Percentiles rank a stretch among this genome's conserved stretches.
phyloP scores from a whole-genome alignment of 30 jellyfish, hydroid and myxozoan genomes.

The Cassiopea xamachana region DNA sequence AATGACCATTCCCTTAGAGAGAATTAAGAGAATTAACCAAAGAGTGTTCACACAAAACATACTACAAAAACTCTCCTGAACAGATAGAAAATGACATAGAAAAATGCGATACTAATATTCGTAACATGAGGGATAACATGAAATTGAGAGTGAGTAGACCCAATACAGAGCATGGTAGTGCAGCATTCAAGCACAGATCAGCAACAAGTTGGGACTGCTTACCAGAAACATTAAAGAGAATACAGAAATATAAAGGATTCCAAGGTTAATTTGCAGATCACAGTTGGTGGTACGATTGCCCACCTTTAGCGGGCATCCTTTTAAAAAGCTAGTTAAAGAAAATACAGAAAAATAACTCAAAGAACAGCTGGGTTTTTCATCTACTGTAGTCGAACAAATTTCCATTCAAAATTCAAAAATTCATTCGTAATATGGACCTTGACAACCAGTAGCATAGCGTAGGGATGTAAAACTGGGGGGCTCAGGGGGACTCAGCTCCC shows the following conservation, averaged over 20 bases:
- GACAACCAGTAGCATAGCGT: too few species aligned
- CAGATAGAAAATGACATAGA: background rate
- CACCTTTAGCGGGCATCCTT: too few species aligned
- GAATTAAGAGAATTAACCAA: background rate
- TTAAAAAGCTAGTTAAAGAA: too few species aligned
- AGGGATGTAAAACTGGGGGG: too few species aligned
- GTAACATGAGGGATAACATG: constrained; percentile 26
- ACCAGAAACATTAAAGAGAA: background rate
- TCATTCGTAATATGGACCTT: background rate
- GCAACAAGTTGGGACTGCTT: constrained; percentile 23
- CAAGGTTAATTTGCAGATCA: too few species aligned
- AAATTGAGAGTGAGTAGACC: constrained; percentile 29
- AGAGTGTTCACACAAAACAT: background rate
- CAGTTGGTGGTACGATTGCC: too few species aligned
- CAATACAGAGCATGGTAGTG: constrained; percentile 17
- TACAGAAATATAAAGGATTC: background rate
- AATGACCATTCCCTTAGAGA: background rate
- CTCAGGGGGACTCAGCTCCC: too few species aligned
- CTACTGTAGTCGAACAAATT: background rate
- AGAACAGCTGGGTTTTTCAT: constrained; percentile 24
- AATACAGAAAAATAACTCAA: background rate
- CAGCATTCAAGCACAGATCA: constrained; percentile 13
- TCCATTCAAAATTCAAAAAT: background rate
- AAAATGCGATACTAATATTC: constrained; percentile 9
- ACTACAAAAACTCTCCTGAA: too few species aligned